Conservation (phyloP, 2,888 invertebrate species). For the Leptinotarsa peninsularis region DNA sequence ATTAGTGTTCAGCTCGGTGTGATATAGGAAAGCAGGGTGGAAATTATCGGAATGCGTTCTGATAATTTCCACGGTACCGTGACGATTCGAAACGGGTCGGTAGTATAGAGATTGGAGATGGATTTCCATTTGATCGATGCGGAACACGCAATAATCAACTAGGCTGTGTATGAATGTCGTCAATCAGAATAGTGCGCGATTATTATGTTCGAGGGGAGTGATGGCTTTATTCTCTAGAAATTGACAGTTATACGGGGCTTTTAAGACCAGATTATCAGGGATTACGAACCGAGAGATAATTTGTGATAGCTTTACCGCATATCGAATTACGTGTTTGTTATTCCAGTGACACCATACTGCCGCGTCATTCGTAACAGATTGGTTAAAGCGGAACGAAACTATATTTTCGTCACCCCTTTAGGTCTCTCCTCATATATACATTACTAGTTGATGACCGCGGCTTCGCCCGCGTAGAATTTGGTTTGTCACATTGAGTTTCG, state of each 20-base stretch:
- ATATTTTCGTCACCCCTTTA: too few species aligned
- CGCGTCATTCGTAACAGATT: background rate
- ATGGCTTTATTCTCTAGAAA: slow-evolving; percentile 7
- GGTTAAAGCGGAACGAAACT: background rate
- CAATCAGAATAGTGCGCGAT: slow-evolving; percentile 30
- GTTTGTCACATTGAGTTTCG: too few species aligned
- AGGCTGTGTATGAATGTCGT: slow-evolving; percentile 29
- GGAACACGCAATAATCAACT: slow-evolving; percentile 33
- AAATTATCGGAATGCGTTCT: slow-evolving; percentile 39
- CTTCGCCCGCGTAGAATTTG: too few species aligned
- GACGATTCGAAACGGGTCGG: slow-evolving; percentile 28
- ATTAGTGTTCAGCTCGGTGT: slow-evolving; percentile 45
- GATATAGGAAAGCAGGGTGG: slow-evolving; percentile 37
- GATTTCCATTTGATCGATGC: slow-evolving; percentile 37
- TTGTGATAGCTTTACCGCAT: background rate
- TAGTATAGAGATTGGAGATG: slow-evolving; percentile 31
- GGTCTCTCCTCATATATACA: too few species aligned
- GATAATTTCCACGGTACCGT: slow-evolving; percentile 27
- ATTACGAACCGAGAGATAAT: background rate
- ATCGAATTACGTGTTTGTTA: background rate
- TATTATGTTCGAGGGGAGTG: slow-evolving; percentile 20
- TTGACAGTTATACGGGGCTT: slow-evolving; percentile 12
- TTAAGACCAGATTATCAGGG: background rate
- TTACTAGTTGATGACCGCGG: too few species aligned
- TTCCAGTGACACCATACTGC: background rate